A percentile compares a stretch with the other conserved stretches of the same genome.
These are phyloP conservation scores for Volucella zonaria DNA, from an alignment of 2,888 invertebrate species.

Conservation along the genomic window DNA sequence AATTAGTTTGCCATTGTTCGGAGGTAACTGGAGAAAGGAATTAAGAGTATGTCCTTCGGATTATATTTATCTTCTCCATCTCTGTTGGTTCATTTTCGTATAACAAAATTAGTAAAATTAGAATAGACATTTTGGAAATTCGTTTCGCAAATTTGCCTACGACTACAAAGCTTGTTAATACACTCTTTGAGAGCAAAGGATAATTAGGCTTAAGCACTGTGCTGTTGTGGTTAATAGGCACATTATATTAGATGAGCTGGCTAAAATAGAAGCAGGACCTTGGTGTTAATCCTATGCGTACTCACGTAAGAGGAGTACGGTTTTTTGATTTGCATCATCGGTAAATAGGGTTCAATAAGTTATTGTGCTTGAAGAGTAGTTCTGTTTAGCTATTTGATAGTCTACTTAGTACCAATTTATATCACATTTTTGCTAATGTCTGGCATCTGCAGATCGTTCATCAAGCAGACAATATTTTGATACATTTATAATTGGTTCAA, in stretches of 20 bases:
- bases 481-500: too few species aligned
- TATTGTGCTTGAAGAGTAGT: too few species aligned
- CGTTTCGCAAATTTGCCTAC: slow-evolving; percentile 7
- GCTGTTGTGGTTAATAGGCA: slow-evolving; percentile 7
- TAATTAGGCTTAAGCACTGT: slow-evolving; percentile 30
- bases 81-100: not conserved
- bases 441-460: too few species aligned
- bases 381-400: too few species aligned
- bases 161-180: slow-evolving; percentile 6
- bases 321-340: too few species aligned
- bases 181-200: not conserved
- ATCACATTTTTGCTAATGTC: too few species aligned
- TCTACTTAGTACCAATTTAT: too few species aligned
- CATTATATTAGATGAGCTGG: slow-evolving; percentile 6
- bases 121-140: slow-evolving; percentile 13
- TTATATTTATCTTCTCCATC: not conserved
- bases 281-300: too few species aligned
- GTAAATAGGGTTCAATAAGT: too few species aligned
- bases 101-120: not conserved
- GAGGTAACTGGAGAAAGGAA: not conserved
- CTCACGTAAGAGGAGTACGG: too few species aligned
- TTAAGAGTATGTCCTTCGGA: slow-evolving; percentile 8
- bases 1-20: slow-evolving; percentile 34
- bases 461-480: too few species aligned
- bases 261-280: too few species aligned